Base-by-base conservation (phyloP, 2,113 vertebrate genomes). In the Nicator chloris region DNA sequence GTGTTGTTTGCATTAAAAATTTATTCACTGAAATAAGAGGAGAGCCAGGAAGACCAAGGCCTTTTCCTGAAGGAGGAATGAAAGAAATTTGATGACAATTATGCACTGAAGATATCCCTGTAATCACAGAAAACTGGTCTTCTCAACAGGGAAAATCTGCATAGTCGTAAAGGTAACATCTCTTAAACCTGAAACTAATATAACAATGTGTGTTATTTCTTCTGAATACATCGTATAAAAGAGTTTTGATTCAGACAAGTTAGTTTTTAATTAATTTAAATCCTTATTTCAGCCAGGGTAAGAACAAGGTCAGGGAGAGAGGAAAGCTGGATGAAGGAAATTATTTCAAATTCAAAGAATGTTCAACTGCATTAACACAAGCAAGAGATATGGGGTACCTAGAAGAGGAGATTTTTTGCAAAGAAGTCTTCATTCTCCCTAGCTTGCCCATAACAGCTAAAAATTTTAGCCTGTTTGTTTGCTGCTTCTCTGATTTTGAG, bases 331-430 rank as follows among this genome's bases (percentile, higher is more conserved):
- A 71, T 81, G 66, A 95, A 86, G 40, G 56, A 92, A 87, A 93
- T 86, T 70, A 91, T 91, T 95, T 93, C 68, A 81, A 57, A 68
- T 95, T 89, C 79, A 88, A 93, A 92, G 65, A 90, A 88, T 28
- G 54, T 88, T 87, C 23, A 72, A 22, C 26, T 81, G 21, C 28
- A 69, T 73, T 63, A 90, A 88, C 37, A 91, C 42, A 23, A 75
- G 57, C 21, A 94, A 82, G 39, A 83, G 53, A 85, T 92, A 78
- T 31, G 21, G 15, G 33, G 73, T 40, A 77, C 35, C 31, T 72
- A 82, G 33, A 70, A 54, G 14, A 87, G 10, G 11, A 77, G 19
- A 8, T 22, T 66, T 64, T 37, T 64, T 73, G 16, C 49, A 92
- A 45, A 86, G 20, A 50, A 78, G 7, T 44, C 19, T 2, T 73